Base-by-base conservation (phyloP, 1,140 invertebrate genomes). In the Sesamia nonagrioides region DNA sequence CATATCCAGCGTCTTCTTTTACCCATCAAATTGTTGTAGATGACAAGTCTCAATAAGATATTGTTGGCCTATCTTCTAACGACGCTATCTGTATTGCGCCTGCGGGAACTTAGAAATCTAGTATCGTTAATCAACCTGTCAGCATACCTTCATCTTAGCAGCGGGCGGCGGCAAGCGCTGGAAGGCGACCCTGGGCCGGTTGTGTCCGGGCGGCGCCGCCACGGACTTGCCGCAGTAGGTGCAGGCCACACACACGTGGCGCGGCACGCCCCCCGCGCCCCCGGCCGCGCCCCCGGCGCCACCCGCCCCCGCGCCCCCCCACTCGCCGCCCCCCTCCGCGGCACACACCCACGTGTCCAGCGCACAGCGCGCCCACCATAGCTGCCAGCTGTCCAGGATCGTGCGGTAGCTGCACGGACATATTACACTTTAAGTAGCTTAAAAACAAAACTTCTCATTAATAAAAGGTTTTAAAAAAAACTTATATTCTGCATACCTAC, bases 191-290 rank as follows among this genome's bases (percentile, higher is more conserved):
- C 96, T 88, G 90, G 95, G 84, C 90, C 96, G 89, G 94, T 96
- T 96, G 40, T 96, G 91, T 75, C 96, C 96, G 78, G 97, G 96
- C 93, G 97, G 95, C 58, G 97, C 97, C 0, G 98, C 98, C 77
- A 99, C 98, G 80, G 97, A 98, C 95, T 99, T 99, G 4, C 98
- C 97, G 95, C 99, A 99, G 95, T 98, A 99, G 89, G 98, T 98
- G 94, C 99, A 99, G 6, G 97, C 97, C 35, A 99, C 96, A 90
- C 97, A 98, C 68, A 99, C 97, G 76, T 88, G 98, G 97, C 83
- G 77, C 80, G 75, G 69, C 78, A 74, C 82, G 56, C 78, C 48
- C 69, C 45, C 74, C 35, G 5, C 83, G 48, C 4, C 86, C 79
- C 0, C 82, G 52, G 2, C 56, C 86, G 86, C n/a, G 87, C 83